Evolutionary conservation across 2,113 vertebrate genomes (phyloP), one percentile per base, ranked within the genome.

Genomic region (Pseudorasbora parva): DNA sequence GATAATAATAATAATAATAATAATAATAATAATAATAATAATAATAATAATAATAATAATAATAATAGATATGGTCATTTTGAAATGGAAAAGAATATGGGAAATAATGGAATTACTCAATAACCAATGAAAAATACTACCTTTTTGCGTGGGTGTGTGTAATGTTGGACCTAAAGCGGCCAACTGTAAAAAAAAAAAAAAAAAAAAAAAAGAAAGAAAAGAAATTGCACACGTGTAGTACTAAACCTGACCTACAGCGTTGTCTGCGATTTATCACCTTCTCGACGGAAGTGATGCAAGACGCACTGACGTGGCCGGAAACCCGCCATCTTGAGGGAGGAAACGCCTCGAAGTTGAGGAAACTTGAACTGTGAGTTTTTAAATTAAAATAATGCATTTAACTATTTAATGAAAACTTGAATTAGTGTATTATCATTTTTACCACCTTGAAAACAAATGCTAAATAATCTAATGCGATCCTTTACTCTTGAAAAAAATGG

Each of bases 291-390:
- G 88, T 88, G 47, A 33, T 23, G 54, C 8, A 10, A 78, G 73
- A 86, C 78, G 81, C 19, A 64, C 86, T 92, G 93, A 94, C 93
- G 93, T 93, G 92, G 85, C 92, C 91, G 91, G 83, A 83, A 51
- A 62, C 33, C 87, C 89, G 90, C 91, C 92, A 94, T 93, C 86
- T 85, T 69, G 78, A 89, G 85, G 87, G 89, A 91, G 92, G 90
- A 92, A 92, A 93, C 93, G 92, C 92, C 92, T 94, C 84, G 88
- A 84, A 84, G 84, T 92, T 87, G 86, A 92, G 86, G 86, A 84
- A 89, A 89, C 85, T 66, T 87, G 51, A 37, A 75, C 86, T 84
- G 87, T 92, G 82, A 90, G 91, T 21, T 41, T 59, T 23, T 73
- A 7, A 51, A 30, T 19, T 14, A 64, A 0, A 64, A 8, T 15